phyloP scores from a whole-genome alignment of 2,113 vertebrate species.

The Mobula birostris region DNA sequence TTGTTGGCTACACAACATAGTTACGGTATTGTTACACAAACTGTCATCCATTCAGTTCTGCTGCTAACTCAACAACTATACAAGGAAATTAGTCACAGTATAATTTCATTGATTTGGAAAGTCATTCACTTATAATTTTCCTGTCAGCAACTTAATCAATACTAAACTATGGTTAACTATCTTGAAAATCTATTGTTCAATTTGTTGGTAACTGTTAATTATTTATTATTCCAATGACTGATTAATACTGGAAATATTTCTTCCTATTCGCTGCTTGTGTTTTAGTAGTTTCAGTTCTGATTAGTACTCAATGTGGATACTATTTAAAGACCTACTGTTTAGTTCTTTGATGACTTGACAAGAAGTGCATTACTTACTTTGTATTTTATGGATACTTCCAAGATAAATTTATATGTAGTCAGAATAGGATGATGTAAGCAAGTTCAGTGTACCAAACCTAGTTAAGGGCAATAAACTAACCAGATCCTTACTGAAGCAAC shows the following conservation, averaged over 20 bases:
- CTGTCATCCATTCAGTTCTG: background rate
- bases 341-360: background rate
- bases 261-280: background rate
- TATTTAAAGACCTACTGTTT: background rate
- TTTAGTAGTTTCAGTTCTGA: background rate
- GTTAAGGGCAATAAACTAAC: background rate
- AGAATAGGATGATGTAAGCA: background rate
- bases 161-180: background rate
- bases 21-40: background rate
- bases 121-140: background rate
- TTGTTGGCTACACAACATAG: background rate
- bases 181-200: background rate
- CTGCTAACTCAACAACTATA: background rate
- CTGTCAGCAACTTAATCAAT: background rate
- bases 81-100: background rate
- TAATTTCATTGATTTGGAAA: background rate
- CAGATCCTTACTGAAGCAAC: background rate
- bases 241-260: background rate
- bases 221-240: background rate
- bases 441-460: background rate
- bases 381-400: background rate
- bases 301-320: background rate
- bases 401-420: background rate
- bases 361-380: background rate
- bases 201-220: background rate